Conservation (phyloP, 30 jellyfish, hydroid and myxozoan genomes). For the Turritopsis rubra region DNA sequence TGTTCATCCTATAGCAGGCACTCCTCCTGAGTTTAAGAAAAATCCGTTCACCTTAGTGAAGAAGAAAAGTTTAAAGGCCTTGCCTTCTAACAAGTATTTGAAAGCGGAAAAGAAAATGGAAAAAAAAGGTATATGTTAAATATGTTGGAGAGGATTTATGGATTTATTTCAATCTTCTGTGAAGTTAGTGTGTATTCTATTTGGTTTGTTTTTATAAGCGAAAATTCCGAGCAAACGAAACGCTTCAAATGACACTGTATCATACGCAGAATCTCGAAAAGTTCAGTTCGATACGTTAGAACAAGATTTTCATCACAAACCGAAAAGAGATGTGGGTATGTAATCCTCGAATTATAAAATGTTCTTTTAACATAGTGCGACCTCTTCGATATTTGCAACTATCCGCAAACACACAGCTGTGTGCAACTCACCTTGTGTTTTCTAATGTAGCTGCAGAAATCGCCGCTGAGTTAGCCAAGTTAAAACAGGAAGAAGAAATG, state of each 20-base stretch:
- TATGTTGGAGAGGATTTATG: neutral
- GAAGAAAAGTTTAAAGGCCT: slow-evolving; percentile 49
- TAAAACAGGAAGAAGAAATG: slow-evolving; percentile 53
- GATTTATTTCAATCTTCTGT: neutral
- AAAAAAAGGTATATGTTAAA: neutral
- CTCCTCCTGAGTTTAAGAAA: slow-evolving; percentile 44
- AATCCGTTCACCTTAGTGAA: slow-evolving; percentile 77
- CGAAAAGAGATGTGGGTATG: slow-evolving; percentile 85
- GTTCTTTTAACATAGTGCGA: neutral
- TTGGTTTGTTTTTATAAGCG: neutral
- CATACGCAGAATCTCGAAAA: slow-evolving; percentile 92
- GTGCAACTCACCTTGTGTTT: too few species aligned
- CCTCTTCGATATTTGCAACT: neutral
- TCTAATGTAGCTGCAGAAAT: slow-evolving; percentile 74
- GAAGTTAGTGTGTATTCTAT: neutral
- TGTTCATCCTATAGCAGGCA: neutral
- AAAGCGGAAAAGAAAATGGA: slow-evolving; percentile 30
- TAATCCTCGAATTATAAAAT: neutral
- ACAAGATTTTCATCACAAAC: slow-evolving; percentile 50
- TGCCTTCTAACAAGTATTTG: slow-evolving; percentile 61
- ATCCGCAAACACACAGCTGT: too few species aligned
- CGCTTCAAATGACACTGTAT: slow-evolving; percentile 64
- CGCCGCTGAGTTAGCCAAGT: slow-evolving; percentile 84
- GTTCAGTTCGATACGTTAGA: slow-evolving; percentile 73
- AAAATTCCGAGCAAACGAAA: slow-evolving; percentile 9